Evolutionary conservation across 2,797 vertebrate species (phyloP).

Genomic region (Cyprinella venusta): DNA sequence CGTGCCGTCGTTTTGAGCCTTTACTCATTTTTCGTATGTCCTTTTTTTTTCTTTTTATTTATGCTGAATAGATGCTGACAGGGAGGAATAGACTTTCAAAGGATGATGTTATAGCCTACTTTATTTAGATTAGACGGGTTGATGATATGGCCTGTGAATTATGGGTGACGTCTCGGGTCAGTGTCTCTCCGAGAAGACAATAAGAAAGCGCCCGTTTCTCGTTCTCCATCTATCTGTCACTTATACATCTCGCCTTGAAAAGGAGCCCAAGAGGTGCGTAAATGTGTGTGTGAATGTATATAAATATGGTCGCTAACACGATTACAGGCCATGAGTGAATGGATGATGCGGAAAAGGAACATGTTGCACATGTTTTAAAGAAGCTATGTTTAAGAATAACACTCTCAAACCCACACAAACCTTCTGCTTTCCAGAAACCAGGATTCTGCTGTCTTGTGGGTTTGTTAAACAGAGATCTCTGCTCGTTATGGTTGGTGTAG

Average conservation of each 20-base stretch:
- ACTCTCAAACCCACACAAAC: conserved; percentile 28
- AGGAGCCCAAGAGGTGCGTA: conserved; percentile 13
- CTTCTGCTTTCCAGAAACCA: conserved; percentile 27
- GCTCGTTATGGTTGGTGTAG: conserved; percentile 9
- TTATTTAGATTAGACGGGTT: conserved; percentile 71
- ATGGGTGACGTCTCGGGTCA: conserved; percentile 70
- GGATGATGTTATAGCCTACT: conserved; percentile 67
- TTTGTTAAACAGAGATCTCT: conserved; percentile 5
- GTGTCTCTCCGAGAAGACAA: conserved; percentile 58
- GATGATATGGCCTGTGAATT: conserved; percentile 66
- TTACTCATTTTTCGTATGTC: conserved; percentile 56
- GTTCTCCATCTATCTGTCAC: neutral
- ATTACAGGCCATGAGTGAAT: conserved; percentile 29
- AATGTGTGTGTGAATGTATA: conserved; percentile 50
- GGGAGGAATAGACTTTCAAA: conserved; percentile 71
- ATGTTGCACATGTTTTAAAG: conserved; percentile 33
- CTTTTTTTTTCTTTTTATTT: conserved; percentile 57
- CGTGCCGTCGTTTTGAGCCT: conserved; percentile 37
- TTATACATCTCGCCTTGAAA: neutral
- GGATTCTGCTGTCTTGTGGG: conserved; percentile 22
- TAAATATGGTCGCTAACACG: conserved; percentile 43
- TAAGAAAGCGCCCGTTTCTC: neutral
- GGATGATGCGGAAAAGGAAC: conserved; percentile 24
- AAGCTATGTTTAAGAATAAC: conserved; percentile 32
- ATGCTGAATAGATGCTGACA: conserved; percentile 61